phyloP scores from a whole-genome alignment of 2,888 invertebrate species.

The Hetaerina titia region DNA sequence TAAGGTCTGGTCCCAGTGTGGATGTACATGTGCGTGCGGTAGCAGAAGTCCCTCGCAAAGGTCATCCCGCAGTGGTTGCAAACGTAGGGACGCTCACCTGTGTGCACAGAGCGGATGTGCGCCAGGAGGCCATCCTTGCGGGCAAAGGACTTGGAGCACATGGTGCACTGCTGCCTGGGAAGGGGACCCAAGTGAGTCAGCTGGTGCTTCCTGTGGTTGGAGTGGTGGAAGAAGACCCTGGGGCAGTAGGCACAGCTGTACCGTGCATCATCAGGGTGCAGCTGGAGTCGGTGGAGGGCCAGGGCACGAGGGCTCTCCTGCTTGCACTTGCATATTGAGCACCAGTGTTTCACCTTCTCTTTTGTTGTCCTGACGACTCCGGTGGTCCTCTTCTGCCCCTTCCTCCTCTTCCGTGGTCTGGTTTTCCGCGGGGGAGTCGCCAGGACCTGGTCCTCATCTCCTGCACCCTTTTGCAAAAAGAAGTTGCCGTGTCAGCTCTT shows the following conservation, averaged over 20 bases:
- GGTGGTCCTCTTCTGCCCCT: not conserved
- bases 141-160: not conserved
- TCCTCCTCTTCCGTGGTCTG: not conserved
- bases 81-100: constrained; percentile 21
- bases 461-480: constrained; percentile 1
- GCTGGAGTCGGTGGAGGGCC: constrained; percentile 7
- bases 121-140: not conserved
- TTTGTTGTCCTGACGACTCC: not conserved
- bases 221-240: constrained; percentile 50
- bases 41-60: constrained; percentile 48
- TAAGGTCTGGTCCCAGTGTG: not conserved
- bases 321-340: constrained; percentile 58
- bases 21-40: constrained; percentile 8
- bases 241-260: constrained; percentile 39
- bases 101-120: constrained; percentile 38
- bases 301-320: constrained; percentile 33
- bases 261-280: constrained; percentile 9
- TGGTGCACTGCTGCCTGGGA: not conserved
- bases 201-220: constrained; percentile 25
- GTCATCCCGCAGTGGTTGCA: constrained; percentile 37
- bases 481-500: not conserved
- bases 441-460: not conserved
- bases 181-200: constrained; percentile 20
- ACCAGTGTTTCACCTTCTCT: constrained; percentile 32
- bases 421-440: not conserved